These are phyloP conservation scores for Scolopax mira DNA, from an alignment of 2,113 vertebrate genomes.

Conservation along the genomic window DNA sequence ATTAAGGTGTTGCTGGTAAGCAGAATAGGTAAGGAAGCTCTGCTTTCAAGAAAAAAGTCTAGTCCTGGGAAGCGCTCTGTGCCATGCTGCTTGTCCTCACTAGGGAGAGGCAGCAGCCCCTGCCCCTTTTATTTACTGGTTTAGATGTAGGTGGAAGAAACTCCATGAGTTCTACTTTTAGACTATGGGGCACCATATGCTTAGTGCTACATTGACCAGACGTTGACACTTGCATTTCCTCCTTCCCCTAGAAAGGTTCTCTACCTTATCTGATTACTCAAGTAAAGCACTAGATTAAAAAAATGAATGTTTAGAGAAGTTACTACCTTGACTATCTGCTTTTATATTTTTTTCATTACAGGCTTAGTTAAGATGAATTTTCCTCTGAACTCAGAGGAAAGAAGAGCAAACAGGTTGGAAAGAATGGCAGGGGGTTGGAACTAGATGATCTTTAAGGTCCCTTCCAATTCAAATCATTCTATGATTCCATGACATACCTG, in stretches of 20 bases:
- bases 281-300: not conserved
- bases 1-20: not conserved
- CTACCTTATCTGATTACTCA: not conserved
- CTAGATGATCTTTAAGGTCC: no score
- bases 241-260: not conserved
- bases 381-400: not conserved
- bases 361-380: not conserved
- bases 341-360: not conserved
- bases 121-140: not conserved
- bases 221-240: not conserved
- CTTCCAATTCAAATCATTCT: no score
- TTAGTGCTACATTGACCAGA: not conserved
- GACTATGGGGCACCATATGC: not conserved
- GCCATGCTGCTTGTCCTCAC: not conserved
- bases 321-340: not conserved
- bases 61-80: not conserved
- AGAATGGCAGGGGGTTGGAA: no score
- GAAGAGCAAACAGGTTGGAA: not conserved
- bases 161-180: not conserved
- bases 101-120: not conserved
- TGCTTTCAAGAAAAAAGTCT: not conserved
- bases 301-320: not conserved
- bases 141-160: not conserved
- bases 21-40: not conserved
- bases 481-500: no score